Conservation (phyloP, 2,113 vertebrate genomes). For the Pangasianodon gigas region DNA sequence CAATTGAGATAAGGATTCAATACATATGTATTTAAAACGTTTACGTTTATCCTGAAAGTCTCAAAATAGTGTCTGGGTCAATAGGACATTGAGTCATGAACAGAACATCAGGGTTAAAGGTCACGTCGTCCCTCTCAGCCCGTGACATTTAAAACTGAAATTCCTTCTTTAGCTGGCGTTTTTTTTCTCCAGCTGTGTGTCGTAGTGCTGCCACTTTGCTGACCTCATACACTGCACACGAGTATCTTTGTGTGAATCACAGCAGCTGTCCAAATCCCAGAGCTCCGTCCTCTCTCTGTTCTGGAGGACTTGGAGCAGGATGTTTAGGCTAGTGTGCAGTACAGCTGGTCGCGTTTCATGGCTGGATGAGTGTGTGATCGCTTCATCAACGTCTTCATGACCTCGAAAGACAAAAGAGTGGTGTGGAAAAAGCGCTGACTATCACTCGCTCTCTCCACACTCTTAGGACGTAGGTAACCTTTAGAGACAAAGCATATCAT, state of each 20-base stretch:
- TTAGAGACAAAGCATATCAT: neutral
- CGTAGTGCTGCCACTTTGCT: slow-evolving; percentile 21
- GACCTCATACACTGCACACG: slow-evolving; percentile 46
- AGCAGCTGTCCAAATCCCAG: slow-evolving; percentile 48
- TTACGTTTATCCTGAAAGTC: neutral
- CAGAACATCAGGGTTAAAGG: slow-evolving; percentile 7
- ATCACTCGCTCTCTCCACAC: neutral
- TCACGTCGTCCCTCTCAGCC: slow-evolving; percentile 2
- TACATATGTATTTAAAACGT: neutral
- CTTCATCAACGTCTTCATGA: slow-evolving; percentile 14
- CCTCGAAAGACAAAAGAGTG: slow-evolving; percentile 2
- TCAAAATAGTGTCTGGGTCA: neutral
- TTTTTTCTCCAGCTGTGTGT: slow-evolving; percentile 36
- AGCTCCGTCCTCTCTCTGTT: slow-evolving; percentile 16
- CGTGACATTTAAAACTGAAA: slow-evolving; percentile 45
- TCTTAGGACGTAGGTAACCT: neutral
- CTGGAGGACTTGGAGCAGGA: slow-evolving; percentile 13
- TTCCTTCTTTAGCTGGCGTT: neutral
- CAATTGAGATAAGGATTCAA: neutral
- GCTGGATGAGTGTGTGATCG: neutral
- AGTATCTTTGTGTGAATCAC: slow-evolving; percentile 52
- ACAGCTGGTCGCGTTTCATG: slow-evolving; percentile 1
- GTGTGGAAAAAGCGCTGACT: neutral
- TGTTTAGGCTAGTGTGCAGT: slow-evolving; percentile 29
- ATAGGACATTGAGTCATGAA: neutral